Conservation (phyloP, 2,888 invertebrate species). For the Eugnorisma glareosa region DNA sequence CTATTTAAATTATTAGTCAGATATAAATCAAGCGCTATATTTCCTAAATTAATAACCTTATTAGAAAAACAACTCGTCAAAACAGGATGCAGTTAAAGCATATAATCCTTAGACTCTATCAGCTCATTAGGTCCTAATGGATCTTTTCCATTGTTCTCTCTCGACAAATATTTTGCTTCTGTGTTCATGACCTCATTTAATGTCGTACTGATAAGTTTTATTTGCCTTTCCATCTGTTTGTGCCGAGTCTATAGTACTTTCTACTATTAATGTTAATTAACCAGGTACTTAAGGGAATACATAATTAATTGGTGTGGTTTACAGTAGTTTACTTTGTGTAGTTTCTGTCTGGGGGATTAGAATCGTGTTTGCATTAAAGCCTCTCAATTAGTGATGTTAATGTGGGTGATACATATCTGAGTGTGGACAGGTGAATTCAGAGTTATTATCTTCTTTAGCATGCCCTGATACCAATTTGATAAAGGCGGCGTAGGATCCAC, state of each 20-base stretch:
- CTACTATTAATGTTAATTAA: slow-evolving; percentile 53
- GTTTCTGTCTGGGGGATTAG: slow-evolving; percentile 40
- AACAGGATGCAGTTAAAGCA: slow-evolving; percentile 51
- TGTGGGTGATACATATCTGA: slow-evolving; percentile 15
- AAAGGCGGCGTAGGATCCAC: not conserved
- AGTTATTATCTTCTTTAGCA: not conserved
- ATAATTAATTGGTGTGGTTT: slow-evolving; percentile 57
- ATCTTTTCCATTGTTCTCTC: slow-evolving; percentile 71
- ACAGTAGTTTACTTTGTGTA: slow-evolving; percentile 42
- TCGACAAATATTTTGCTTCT: slow-evolving; percentile 71
- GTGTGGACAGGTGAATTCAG: not conserved
- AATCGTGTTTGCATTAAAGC: slow-evolving; percentile 36
- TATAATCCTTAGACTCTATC: slow-evolving; percentile 52
- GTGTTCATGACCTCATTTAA: slow-evolving; percentile 73
- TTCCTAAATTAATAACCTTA: slow-evolving; percentile 8
- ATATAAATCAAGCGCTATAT: slow-evolving; percentile 20
- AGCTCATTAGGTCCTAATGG: slow-evolving; percentile 39
- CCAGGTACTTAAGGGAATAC: slow-evolving; percentile 51
- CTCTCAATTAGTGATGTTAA: slow-evolving; percentile 28
- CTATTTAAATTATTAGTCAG: slow-evolving; percentile 16
- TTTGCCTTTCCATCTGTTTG: slow-evolving; percentile 65
- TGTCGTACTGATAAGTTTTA: slow-evolving; percentile 68
- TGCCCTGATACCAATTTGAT: not conserved
- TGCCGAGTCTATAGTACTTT: slow-evolving; percentile 53
- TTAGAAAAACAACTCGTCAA: slow-evolving; percentile 12